Evolutionary conservation across 2,113 vertebrate genomes (phyloP), one percentile per base, ranked within the genome.

Genomic region (Peromyscus leucopus): DNA sequence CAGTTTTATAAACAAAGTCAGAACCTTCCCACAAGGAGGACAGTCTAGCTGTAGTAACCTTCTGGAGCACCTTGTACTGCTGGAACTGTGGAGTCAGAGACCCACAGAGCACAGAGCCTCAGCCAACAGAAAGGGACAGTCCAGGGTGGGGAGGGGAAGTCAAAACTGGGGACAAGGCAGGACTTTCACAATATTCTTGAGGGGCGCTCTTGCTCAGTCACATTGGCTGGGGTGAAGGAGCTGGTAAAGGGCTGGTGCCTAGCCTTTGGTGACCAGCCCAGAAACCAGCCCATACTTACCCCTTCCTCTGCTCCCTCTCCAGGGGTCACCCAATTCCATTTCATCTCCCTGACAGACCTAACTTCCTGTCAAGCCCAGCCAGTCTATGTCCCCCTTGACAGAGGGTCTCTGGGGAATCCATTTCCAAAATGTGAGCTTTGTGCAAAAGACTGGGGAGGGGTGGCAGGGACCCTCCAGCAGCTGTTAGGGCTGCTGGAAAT

Each of bases 261-360:
- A 0, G 42, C 16, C 28, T 55, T 15, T 0, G 5, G 75, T 3
- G 7, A 7, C 28, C 51, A 46, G 12, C 15, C 71, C n/a, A 42
- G 31, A 6, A 28, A 13, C 7, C 4, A 21, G 28, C n/a, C 63
- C 15, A 22, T 78, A 28, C n/a, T 59, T n/a, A 39, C 7, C 8
- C 33, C 2, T 16, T 13, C 46, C 22, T 2, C 17, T 19, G 42
- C 10, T n/a, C 5, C 12, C 26, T 75, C 15, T 39, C 26, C 5
- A 10, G 78, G 0, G 12, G 57, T 11, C 63, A 61, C 69, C 26
- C 1, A 3, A 17, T 83, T 42, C 9, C 21, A 6, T 16, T 19
- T 21, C 63, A 15, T 46, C 61, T 22, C 26, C 26, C 69, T 1
- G 33, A 3, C 2, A 5, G 51, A n/a, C 31, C 51, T 10, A n/a